Evolutionary conservation across 2,113 vertebrate genomes (phyloP), one percentile per base, ranked within the genome.

Genomic region (Pomatorhinus ruficollis): DNA sequence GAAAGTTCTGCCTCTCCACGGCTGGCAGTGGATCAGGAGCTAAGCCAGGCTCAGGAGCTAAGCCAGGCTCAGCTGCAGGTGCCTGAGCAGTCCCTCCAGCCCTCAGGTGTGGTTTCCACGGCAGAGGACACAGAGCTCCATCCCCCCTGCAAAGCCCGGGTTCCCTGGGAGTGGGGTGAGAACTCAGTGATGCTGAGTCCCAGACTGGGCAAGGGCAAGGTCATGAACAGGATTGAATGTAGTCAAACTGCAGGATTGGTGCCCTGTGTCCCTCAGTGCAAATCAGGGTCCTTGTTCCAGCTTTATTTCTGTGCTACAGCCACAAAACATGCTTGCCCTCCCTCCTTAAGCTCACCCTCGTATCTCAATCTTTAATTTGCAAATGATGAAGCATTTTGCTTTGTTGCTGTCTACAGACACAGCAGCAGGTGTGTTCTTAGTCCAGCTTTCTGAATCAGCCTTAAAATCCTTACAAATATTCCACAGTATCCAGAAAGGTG

Each of bases 1-100:
- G 5, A 5, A n/a, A 18, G 27, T 17, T 3, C 1, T 6, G 8
- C 31, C 59, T 14, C 18, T 5, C n/a, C 3, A 0, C 4, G 8
- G 18, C 40, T 22, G 50, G 68, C 47, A 19, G 53, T 0, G 3
- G 63, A 1, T 20, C 64, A 8, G 69, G 6, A 2, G 15, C 21
- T 2, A 1, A 14, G 15, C 7, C 15, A 33, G 52, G 28, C 28
- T 24, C 31, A 4, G n/a, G 5, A 2, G 15, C 21, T 2, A 0
- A 12, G 16, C 6, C 15, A 33, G 53, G 28, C 28, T 24, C 31
- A 4, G n/a, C 5, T 31, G 52, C 28, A 12, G 57, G 7, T 17
- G 3, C 3, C 52, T 0, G 35, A 18, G 66, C 52, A 7, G 54
- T 2, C 31, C 3, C 64, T 17, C 12, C 0, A 1, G 2, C 5